Base-by-base conservation (phyloP, 2,888 invertebrate species). In the Augiades crinisus region DNA sequence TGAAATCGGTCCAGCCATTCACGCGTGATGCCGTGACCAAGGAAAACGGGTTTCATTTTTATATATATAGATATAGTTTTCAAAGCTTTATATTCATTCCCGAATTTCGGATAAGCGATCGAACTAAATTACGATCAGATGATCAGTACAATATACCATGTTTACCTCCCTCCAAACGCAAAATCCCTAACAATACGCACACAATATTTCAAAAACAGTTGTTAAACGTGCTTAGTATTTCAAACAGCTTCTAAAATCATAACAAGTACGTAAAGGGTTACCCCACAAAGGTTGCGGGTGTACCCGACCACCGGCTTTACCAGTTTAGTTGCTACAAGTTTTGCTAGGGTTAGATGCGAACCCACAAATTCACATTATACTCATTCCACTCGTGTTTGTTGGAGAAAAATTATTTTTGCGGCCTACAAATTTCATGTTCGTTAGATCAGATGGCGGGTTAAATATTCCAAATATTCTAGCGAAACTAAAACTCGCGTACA, bases 221-320 rank as follows among this genome's bases (percentile, higher is more conserved):
- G 45, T 50, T 31, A 37, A 43, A 41, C 38, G 27, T 41, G 53
- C 41, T 55, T 10, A 53, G 55, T 58, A 60, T 62, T 61, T 53
- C 50, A 57, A 63, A 54, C 53, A 54, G 56, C 61, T 63, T 64
- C 57, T 59, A 60, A 69, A 72, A 78, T 77, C 75, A 78, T 76
- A 79, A 77, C 76, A 70, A 56, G 65, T 62, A 61, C 58, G 56
- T 67, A 67, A 58, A 68, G 68, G 68, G 64, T 67, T 59, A 44
- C 60, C 62, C 54, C 62, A 65, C 74, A 76, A 81, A 81, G 78
- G 75, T 71, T 70, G 78, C 64, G 78, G 81, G 67, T 65, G 65
- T 58, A 47, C 53, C 64, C 61, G 70, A 70, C 75, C 72, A 67
- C 72, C 62, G 62, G 70, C 73, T 75, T 74, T 73, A 24, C 62